Base-by-base conservation (phyloP, 2,113 vertebrate genomes). In the Neolamprologus tretocephalus region DNA sequence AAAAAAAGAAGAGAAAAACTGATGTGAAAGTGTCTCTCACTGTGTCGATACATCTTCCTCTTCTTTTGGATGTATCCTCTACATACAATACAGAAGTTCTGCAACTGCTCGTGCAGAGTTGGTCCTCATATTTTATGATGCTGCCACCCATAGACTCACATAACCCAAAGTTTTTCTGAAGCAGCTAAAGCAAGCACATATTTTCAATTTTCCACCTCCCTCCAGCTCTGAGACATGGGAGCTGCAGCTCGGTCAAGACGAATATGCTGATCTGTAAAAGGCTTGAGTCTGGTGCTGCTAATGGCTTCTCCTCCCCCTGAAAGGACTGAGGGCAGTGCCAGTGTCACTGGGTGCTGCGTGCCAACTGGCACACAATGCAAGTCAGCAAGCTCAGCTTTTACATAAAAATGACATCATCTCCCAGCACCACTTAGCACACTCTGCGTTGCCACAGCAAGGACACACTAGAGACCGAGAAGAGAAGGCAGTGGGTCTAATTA, bases 371-470 rank as follows among this genome's bases (percentile, higher is more conserved):
- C 92, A 68, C 80, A 21, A 79, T 8, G 31, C 78, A 71, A 93
- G 83, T 73, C 83, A 84, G 87, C 91, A 84, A 88, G 89, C 89
- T 94, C 85, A 49, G 53, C 81, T 91, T 96, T 96, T 96, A 95
- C 94, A 96, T 95, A 96, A 96, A 86, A 81, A 94, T 96, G 96
- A 97, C 95, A 95, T 97, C 95, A 97, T 93, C 86, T 12, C 55
- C 81, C 17, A 83, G 86, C 88, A 81, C 83, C 57, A 89, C 86
- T 84, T 49, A 66, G 80, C 40, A 78, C 28, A 37, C 71, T 83
- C 80, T 80, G 66, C 45, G 71, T 89, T 85, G 79, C 55, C 47
- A 86, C 26, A 35, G 80, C 26, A 63, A 78, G 42, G 80, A 75
- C 42, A 54, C 86, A 51, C 78, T 54, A 83, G 88, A 40, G 89